Evolutionary conservation across 1,140 invertebrate genomes (phyloP), one percentile per base, ranked within the genome.

Genomic region (Heliconius hewitsoni): DNA sequence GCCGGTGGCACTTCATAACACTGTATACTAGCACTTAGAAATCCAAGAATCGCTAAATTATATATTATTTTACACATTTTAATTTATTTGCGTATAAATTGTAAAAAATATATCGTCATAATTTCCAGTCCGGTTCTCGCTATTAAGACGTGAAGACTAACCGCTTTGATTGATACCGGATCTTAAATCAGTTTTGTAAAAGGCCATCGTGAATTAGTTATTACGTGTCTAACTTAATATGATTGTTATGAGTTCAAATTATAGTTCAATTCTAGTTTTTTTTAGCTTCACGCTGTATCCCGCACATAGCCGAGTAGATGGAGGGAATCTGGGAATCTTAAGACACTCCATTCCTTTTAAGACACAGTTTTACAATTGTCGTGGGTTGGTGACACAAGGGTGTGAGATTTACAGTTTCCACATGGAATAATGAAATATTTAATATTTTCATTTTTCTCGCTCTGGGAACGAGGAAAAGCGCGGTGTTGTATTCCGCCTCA

Each of bases 1-100:
- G 95, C 95, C 3, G 87, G 83, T 1, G 96, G 95, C 50, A 96
- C 95, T 73, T 94, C 90, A 83, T 96, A 96, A 77, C 86, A 84
- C 9, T n/a, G 42, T 66, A 13, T 27, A 66, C 27, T 13, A 27
- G 5, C 60, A 66, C 23, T 66, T 30, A 66, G 13, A 66, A 66
- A 66, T 27, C 60, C 23, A 66, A 30, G 4, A 66, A 66, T 13
- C 11, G 13, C 9, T 0, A 66, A 27, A 30, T 30, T 13, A 30
- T 66, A 66, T 66, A 30, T 13, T 16, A 66, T 30, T 66, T 30
- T 30, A 66, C 60, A 66, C 60, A 66, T 66, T 66, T 27, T 66
- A 8, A 66, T 27, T 8, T 66, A 66, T 30, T 66, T 66, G 18
- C 11, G 2, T 6, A 16, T 16, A 16, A 66, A 66, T 30, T 23